A percentile compares a stretch with the other conserved stretches of the same genome.
Evolutionary conservation across 2,797 vertebrate species (phyloP).

Genomic region (Psittacula derbiana): DNA sequence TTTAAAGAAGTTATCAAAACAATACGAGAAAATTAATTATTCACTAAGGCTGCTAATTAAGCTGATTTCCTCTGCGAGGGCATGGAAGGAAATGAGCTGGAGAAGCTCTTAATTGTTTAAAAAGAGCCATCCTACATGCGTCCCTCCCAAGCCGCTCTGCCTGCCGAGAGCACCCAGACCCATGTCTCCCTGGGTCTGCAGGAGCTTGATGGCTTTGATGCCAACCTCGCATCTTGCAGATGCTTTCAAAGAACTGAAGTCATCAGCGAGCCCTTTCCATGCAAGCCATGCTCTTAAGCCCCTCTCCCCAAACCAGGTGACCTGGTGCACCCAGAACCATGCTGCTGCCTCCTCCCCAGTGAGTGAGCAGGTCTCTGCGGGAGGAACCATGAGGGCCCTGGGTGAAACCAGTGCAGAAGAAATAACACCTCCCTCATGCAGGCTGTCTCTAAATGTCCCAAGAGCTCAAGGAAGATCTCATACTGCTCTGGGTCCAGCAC

Average conservation of each 20-base stretch:
- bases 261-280: accelerated
- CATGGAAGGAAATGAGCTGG: slow-evolving; percentile 38
- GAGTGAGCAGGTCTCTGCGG: accelerated
- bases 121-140: neutral
- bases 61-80: slow-evolving; percentile 19
- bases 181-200: accelerated
- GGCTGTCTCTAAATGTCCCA: neutral
- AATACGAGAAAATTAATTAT: slow-evolving; percentile 47
- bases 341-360: neutral
- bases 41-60: slow-evolving; percentile 39
- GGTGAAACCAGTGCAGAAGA: neutral
- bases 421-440: neutral
- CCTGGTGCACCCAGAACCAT: accelerated
- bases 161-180: accelerated
- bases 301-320: accelerated
- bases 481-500: accelerated
- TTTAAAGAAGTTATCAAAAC: neutral
- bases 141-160: neutral
- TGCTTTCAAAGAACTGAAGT: neutral
- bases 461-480: neutral
- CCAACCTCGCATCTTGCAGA: neutral
- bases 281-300: neutral
- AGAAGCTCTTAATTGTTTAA: slow-evolving; percentile 45
- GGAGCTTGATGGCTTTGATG: neutral
- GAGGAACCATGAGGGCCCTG: neutral